A percentile compares a stretch with the other conserved stretches of the same genome.
phyloP scores from a whole-genome alignment of 2,888 invertebrate genomes.

The Diarsia rubi region DNA sequence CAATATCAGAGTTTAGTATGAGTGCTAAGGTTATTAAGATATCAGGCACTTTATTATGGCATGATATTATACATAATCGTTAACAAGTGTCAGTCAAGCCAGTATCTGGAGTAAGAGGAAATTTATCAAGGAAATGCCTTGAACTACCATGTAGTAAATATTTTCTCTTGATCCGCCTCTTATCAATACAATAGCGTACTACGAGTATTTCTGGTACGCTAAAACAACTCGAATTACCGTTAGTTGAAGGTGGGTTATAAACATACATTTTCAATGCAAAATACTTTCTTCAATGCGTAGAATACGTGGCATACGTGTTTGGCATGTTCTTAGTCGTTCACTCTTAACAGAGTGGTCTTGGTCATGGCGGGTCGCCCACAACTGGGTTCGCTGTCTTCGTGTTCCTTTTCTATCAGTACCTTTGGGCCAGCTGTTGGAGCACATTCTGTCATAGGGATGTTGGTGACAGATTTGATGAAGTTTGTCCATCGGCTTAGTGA shows the following conservation, averaged over 20 bases:
- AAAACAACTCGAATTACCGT: constrained; percentile 19
- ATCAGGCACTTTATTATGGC: background rate
- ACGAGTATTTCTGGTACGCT: constrained; percentile 10
- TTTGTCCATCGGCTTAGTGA: too few relatives aligned
- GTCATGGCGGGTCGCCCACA: too few relatives aligned
- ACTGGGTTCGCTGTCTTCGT: too few relatives aligned
- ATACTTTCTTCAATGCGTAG: background rate
- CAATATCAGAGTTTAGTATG: background rate
- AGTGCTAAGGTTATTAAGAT: background rate
- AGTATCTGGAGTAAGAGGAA: background rate
- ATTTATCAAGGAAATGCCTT: background rate
- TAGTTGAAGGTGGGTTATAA: constrained; percentile 8
- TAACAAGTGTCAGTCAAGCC: background rate
- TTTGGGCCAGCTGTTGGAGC: too few relatives aligned
- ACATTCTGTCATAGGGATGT: too few relatives aligned
- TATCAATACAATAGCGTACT: constrained; percentile 22
- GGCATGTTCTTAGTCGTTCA: background rate
- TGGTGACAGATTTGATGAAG: too few relatives aligned
- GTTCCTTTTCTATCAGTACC: too few relatives aligned
- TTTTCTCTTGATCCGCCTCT: background rate
- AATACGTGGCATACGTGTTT: constrained; percentile 19
- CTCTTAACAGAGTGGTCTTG: too few relatives aligned
- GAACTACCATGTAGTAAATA: constrained; percentile 12
- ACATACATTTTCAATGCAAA: constrained; percentile 18
- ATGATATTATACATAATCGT: background rate